Evolutionary conservation across 2,113 vertebrate genomes (phyloP).

Genomic region (Percina caprodes): DNA sequence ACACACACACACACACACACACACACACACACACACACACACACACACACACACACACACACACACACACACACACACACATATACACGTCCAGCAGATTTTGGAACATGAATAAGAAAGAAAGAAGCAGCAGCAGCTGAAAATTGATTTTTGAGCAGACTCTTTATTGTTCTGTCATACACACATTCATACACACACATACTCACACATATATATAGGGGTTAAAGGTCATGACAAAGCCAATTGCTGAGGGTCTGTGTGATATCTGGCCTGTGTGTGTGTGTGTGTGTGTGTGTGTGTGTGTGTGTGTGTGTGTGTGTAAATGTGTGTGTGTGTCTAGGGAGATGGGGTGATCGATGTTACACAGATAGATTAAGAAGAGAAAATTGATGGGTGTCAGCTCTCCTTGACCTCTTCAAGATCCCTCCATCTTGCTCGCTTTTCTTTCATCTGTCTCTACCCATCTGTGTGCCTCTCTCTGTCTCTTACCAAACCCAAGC

Average conservation of each 20-base stretch:
- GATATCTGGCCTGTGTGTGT: constrained; percentile 22
- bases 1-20: not conserved
- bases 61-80: constrained; percentile 2
- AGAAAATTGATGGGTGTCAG: constrained; percentile 71
- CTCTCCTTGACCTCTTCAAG: constrained; percentile 69
- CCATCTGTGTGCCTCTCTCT: not conserved
- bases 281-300: too few relatives aligned
- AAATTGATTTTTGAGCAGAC: constrained; percentile 45
- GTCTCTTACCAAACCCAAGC: constrained; percentile 7
- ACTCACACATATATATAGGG: constrained; percentile 5
- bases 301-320: too few relatives aligned
- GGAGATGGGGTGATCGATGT: constrained; percentile 48
- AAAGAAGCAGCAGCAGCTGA: constrained; percentile 17
- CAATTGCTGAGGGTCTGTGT: constrained; percentile 47
- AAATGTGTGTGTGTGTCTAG: constrained; percentile 29
- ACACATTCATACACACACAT: not conserved
- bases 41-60: constrained; percentile 14
- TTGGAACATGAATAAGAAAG: constrained; percentile 22
- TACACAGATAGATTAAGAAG: constrained; percentile 63
- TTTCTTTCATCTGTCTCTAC: constrained; percentile 35
- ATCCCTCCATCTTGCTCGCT: constrained; percentile 52
- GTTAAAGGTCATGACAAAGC: constrained; percentile 58
- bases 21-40: too few relatives aligned
- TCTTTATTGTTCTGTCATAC: constrained; percentile 27
- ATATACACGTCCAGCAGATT: not conserved